phyloP scores from a whole-genome alignment of 2,113 vertebrate genomes.

The Mixornis gularis region DNA sequence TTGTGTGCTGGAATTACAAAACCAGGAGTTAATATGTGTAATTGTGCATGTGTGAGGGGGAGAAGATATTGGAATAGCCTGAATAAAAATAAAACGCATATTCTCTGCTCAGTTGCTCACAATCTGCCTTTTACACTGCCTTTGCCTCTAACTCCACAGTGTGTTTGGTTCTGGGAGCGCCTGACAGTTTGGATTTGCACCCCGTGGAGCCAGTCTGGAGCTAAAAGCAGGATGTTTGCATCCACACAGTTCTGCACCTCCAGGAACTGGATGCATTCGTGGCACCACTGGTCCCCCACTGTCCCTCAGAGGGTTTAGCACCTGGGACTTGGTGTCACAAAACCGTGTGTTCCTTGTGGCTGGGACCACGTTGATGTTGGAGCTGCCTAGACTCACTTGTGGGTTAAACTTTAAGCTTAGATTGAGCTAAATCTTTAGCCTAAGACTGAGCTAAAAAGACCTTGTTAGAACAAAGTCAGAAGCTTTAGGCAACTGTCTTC shows the following conservation, averaged over 20 bases:
- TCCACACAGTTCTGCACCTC: too few species aligned
- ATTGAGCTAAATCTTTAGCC: neutral
- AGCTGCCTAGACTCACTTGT: rapidly evolving
- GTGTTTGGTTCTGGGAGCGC: neutral
- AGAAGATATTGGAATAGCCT: neutral
- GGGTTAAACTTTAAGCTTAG: neutral
- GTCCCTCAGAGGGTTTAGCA: neutral
- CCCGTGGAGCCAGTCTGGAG: neutral
- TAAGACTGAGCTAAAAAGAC: neutral
- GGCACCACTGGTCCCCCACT: rapidly evolving
- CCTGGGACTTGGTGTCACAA: neutral
- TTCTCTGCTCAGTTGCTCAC: neutral
- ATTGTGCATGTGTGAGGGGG: neutral
- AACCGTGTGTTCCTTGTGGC: rapidly evolving
- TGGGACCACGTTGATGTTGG: neutral
- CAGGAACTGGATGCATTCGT: neutral
- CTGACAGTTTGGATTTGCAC: neutral
- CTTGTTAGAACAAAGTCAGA: neutral
- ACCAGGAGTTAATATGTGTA: neutral
- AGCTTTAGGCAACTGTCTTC: neutral
- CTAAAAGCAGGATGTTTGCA: neutral
- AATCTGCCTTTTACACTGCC: neutral
- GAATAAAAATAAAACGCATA: neutral
- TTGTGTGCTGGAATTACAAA: neutral
- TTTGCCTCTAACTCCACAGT: neutral